Evolutionary conservation across 2,797 vertebrate species (phyloP), one percentile per base, ranked within the genome.

Genomic region (Neopelma chrysocephalum): DNA sequence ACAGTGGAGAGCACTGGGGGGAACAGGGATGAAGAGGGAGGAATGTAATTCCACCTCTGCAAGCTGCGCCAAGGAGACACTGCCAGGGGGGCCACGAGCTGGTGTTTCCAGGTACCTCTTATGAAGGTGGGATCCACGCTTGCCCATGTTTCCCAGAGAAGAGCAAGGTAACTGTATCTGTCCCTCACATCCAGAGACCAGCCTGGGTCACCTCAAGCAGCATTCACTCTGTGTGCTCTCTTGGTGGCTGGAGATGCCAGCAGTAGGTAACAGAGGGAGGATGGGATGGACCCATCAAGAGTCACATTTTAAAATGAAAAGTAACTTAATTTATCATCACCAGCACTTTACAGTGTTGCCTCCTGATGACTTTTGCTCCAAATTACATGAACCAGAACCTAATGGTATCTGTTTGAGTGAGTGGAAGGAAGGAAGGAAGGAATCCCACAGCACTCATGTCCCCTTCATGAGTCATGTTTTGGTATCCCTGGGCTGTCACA

Each of bases 61-160:
- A 54, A 43, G 64, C 26, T 47, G 43, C 66, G 64, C 51, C 50
- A 32, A 45, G 26, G 29, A 25, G 54, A 79, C 13, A 5, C 36
- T 25, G 48, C 6, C 7, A 61, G 18, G 11, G 4, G 36, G 23
- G 3, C 7, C 43, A 61, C 1, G 2, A 80, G 31, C 25, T 84
- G 17, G 8, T 43, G 54, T 40, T 70, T 22, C 17, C 27, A 57
- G 3, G 13, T 47, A 12, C 11, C 27, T 69, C 21, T 27, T 11
- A 3, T 0, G 15, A 64, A 53, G 40, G 29, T 36, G 23, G 45
- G 62, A 5, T 82, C 54, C 32, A 6, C 0, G 12, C 2, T 5
- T 38, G 18, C 4, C 25, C 15, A 3, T 2, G 21, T 18, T 61
- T 91, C 38, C 62, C 36, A 17, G 51, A 83, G 64, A 48, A 71